A percentile compares a stretch with the other conserved stretches of the same genome.
Conservation (phyloP, 2,113 vertebrate genomes). For the Onychostruthus taczanowskii region DNA sequence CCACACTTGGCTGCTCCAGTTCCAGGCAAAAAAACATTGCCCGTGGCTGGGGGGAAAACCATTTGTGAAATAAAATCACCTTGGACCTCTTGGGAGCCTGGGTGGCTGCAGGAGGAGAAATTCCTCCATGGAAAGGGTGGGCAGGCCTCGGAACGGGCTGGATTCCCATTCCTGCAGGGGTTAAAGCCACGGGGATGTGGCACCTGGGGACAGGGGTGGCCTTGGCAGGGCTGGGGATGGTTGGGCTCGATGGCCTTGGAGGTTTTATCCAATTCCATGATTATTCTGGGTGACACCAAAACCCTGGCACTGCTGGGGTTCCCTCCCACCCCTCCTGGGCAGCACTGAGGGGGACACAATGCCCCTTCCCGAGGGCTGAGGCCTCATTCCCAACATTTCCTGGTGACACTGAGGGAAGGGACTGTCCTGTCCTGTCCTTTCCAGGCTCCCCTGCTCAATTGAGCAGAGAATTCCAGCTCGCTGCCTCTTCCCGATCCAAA, state of each 20-base stretch:
- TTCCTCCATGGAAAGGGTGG: rapidly evolving
- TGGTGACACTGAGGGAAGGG: neutral
- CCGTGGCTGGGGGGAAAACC: neutral
- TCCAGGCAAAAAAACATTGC: neutral
- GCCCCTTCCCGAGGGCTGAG: neutral
- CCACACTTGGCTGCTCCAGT: neutral
- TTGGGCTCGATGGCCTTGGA: rapidly evolving
- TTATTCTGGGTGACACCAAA: rapidly evolving
- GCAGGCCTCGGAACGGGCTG: neutral
- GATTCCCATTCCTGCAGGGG: neutral
- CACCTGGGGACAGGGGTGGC: neutral
- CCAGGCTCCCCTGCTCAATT: neutral
- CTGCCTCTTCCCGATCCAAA: neutral
- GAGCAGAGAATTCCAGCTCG: neutral
- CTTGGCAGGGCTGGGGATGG: neutral
- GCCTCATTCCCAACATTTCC: neutral
- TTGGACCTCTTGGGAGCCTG: rapidly evolving
- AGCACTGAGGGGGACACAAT: rapidly evolving
- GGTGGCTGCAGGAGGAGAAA: neutral
- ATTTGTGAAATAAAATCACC: neutral
- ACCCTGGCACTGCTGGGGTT: neutral
- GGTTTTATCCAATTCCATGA: neutral
- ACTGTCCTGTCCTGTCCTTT: neutral
- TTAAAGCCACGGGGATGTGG: rapidly evolving
- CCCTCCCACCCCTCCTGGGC: neutral